A percentile compares a stretch with the other conserved stretches of the same genome.
phyloP scores from a whole-genome alignment of 1,140 invertebrate species.

The Solenopsis invicta region DNA sequence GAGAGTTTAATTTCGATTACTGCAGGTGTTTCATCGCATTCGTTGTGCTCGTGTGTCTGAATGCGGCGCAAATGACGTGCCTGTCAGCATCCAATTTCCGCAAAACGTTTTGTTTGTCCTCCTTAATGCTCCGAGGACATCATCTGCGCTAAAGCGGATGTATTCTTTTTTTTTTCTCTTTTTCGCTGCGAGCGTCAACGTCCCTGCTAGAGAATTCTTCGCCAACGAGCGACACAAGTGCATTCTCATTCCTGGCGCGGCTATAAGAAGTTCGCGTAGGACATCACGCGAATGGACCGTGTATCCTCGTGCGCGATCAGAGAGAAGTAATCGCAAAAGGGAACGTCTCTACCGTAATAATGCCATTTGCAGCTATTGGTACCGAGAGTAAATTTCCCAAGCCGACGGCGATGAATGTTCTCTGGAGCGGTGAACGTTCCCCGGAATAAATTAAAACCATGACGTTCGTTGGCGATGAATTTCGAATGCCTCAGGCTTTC shows the following conservation, averaged over 20 bases:
- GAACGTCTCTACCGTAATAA: slow-evolving; percentile 1
- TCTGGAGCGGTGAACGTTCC: background rate
- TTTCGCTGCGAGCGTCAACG: background rate
- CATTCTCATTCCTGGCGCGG: background rate
- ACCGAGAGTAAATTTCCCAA: background rate
- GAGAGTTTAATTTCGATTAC: slow-evolving; percentile 13
- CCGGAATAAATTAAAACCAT: slow-evolving; percentile 26
- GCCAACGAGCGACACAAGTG: slow-evolving; percentile 23
- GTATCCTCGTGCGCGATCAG: background rate
- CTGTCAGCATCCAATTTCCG: slow-evolving; percentile 26
- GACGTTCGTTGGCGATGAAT: background rate
- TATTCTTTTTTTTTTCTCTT: background rate
- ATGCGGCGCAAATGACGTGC: background rate
- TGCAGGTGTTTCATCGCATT: slow-evolving; percentile 23
- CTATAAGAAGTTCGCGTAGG: slow-evolving; percentile 17
- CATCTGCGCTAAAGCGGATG: background rate
- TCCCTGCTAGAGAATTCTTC: background rate
- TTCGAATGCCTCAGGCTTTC: slow-evolving; percentile 48
- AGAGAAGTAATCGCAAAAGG: background rate
- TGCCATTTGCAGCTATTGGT: slow-evolving; percentile 1
- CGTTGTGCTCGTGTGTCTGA: background rate
- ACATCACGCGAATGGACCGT: slow-evolving; percentile 25
- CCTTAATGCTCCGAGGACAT: background rate
- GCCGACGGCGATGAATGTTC: background rate
- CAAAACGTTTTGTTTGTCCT: slow-evolving; percentile 8